Evolutionary conservation across 2,888 invertebrate species (phyloP), one percentile per base, ranked within the genome.

Genomic region (Steromphala cineraria): DNA sequence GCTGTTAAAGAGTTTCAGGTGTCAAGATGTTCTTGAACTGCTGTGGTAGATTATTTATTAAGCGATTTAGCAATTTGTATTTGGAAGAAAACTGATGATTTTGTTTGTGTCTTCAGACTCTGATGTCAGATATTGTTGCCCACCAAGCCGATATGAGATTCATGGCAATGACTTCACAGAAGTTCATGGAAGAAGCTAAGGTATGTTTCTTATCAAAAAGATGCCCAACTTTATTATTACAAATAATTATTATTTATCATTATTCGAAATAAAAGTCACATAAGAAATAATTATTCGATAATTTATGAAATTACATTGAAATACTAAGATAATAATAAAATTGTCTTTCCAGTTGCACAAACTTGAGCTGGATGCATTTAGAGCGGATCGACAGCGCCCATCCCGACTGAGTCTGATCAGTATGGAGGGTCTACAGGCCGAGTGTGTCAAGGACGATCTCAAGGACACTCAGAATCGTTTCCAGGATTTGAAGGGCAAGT

Each of bases 61-160:
- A n/a, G n/a, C n/a, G n/a, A n/a, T n/a, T n/a, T n/a, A n/a, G n/a
- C n/a, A n/a, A n/a, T n/a, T n/a, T n/a, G n/a, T n/a, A n/a, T n/a
- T 13, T 31, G 17, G 7, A 7, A 36, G 7, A 7, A 36, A 36
- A 36, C 36, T 36, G 36, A 36, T 7, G n/a, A 71, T 46, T 46
- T 46, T 24, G 52, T 77, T n/a, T n/a, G n/a, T n/a, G n/a, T n/a
- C n/a, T 86, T n/a, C 84, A 90, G 90, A 87, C 85, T 62, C 84
- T 91, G 81, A 78, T 86, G 71, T 86, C 89, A 82, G 93, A 93
- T 53, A 97, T 99, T 2, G 98, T 98, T 90, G 97, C 98, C 0
- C 98, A 98, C 92, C 98, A 98, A 93, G 99, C 98, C 0, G 99
- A 99, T 94, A 94, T 98, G 46, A 95, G 98, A 81, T 99, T 98